Percentiles rank a stretch among this genome's conserved stretches.
These are phyloP conservation scores for Aplodontia rufa DNA, from an alignment of 2,113 vertebrate genomes.

Conservation along the genomic window DNA sequence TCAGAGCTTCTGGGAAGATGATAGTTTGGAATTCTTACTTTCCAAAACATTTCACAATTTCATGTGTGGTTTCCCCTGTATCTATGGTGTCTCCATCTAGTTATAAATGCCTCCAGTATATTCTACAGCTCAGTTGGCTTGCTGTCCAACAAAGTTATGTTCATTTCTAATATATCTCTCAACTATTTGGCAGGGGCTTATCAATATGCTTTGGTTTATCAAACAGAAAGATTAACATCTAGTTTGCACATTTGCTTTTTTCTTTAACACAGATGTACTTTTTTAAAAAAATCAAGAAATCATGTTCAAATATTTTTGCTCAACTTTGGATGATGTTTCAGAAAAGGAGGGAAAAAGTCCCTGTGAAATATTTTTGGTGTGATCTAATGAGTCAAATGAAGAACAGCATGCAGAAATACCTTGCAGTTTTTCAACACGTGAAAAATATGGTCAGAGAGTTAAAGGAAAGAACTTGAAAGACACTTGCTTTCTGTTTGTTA, in stretches of 20 bases:
- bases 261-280: slow-evolving; percentile 30
- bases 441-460: slow-evolving; percentile 39
- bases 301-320: slow-evolving; percentile 65
- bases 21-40: slow-evolving; percentile 68
- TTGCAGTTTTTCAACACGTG: slow-evolving; percentile 30
- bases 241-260: slow-evolving; percentile 63
- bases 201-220: slow-evolving; percentile 55
- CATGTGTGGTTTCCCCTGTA: slow-evolving; percentile 33
- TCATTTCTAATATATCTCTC: slow-evolving; percentile 66
- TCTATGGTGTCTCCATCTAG: slow-evolving; percentile 50
- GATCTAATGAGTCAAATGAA: slow-evolving; percentile 49
- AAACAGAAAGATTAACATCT: slow-evolving; percentile 63
- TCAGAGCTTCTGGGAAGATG: slow-evolving; percentile 71
- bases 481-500: slow-evolving; percentile 51
- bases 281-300: slow-evolving; percentile 33
- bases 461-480: slow-evolving; percentile 45
- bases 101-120: slow-evolving; percentile 63
- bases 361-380: slow-evolving; percentile 31
- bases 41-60: slow-evolving; percentile 80
- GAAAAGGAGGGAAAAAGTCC: slow-evolving; percentile 52
- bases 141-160: slow-evolving; percentile 55
- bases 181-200: slow-evolving; percentile 64
- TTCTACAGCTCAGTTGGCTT: slow-evolving; percentile 57
- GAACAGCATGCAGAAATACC: slow-evolving; percentile 8
- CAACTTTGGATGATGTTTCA: slow-evolving; percentile 37